These are phyloP conservation scores for Falco concolor DNA, from an alignment of 2,797 vertebrate genomes.

Conservation along the genomic window DNA sequence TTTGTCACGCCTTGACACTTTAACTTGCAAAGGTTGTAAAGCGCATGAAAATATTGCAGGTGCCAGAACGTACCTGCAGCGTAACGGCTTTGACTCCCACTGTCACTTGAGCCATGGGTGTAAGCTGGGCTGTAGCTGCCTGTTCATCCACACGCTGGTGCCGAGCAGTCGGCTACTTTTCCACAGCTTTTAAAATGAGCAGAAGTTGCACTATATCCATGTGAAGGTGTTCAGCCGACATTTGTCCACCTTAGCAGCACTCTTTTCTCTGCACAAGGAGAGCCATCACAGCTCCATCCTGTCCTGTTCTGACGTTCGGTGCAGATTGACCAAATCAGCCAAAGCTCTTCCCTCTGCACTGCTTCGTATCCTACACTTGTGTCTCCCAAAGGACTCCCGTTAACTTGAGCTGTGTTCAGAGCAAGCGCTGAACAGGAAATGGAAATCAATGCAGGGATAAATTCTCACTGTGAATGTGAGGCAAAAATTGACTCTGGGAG, in stretches of 20 bases:
- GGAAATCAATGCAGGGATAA: not conserved
- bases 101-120: not conserved
- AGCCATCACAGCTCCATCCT: not conserved
- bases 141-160: not conserved
- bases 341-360: not conserved
- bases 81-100: not conserved
- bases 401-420: not conserved
- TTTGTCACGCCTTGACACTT: conserved; percentile 53
- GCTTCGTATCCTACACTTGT: not conserved
- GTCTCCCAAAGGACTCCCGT: not conserved
- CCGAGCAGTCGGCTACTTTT: not conserved
- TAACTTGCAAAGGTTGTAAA: conserved; percentile 27
- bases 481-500: not conserved
- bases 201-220: conserved; percentile 31
- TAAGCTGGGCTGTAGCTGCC: not conserved
- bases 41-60: not conserved
- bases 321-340: not conserved
- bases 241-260: not conserved
- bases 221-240: not conserved
- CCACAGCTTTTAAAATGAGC: not conserved
- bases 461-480: not conserved
- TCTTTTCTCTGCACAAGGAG: not conserved
- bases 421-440: not conserved
- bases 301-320: not conserved
- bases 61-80: not conserved